Base-by-base conservation (phyloP, 1,140 invertebrate species). In the Drosophila littoralis region DNA sequence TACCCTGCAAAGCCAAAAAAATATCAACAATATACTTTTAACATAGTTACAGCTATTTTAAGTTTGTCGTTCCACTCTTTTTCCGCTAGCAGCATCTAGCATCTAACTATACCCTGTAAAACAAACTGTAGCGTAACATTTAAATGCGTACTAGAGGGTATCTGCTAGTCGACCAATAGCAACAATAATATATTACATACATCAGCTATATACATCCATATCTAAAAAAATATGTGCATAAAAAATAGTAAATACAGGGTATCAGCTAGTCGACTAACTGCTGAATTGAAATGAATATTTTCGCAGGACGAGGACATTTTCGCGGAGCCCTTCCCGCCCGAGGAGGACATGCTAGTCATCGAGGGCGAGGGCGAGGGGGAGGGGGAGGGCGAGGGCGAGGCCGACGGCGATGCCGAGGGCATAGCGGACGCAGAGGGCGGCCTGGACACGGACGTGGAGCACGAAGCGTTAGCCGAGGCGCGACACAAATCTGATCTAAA, bases 231-330 rank as follows among this genome's bases (percentile, higher is more conserved):
- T 28, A 5, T 3, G 22, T 22, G 3, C 3, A 22, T 22, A 1
- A 22, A 2, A 22, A 22, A 22, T 22, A 22, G 3, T 1, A 22
- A 22, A 22, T 17, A 33, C 10, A 43, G 38, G 36, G 50, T 33
- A 65, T 51, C 9, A 7, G 6, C n/a, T 32, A 15, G 58, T 60
- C 32, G 33, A 7, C n/a, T 35, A 42, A 42, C n/a, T 42, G 4
- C 40, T n/a, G n/a, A 8, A 32, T 10, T 28, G 9, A 15, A 13
- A 22, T 40, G 10, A 42, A n/a, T 69, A 17, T 15, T 60, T 43
- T n/a, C n/a, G 13, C 22, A 85, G 81, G 81, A 85, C 7, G 70
- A 85, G 4, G 81, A 85, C 22, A 52, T 85, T n/a, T 81, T 85
- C 63, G 45, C 54, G 0, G 78, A 72, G 0, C 6, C 59, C 9